phyloP scores from a whole-genome alignment of 2,797 vertebrate genomes.

The Cyclopterus lumpus region DNA sequence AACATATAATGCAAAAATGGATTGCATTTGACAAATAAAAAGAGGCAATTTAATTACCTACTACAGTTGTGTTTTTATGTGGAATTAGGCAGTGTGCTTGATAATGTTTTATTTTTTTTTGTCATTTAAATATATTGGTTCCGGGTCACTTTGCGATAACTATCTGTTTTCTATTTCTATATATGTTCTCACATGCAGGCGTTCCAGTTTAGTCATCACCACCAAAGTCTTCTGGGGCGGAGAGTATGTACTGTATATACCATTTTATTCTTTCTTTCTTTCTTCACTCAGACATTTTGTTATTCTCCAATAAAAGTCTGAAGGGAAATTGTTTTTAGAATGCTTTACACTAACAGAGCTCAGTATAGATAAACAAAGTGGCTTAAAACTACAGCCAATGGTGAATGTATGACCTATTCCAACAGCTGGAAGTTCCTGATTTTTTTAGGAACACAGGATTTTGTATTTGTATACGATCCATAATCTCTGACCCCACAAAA shows the following conservation, averaged over 20 bases:
- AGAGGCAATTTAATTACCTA: too few species aligned
- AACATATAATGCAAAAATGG: not conserved
- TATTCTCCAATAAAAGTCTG: not conserved
- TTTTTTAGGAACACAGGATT: too few species aligned
- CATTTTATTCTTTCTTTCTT: not conserved
- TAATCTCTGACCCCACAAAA: too few species aligned
- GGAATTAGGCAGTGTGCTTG: not conserved
- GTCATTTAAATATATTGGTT: not conserved
- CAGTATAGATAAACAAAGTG: not conserved
- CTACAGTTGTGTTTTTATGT: too few species aligned
- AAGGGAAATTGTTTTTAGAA: not conserved
- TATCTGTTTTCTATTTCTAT: not conserved
- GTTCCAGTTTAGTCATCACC: constrained; percentile 97
- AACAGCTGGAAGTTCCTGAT: not conserved
- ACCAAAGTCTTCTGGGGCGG: constrained; percentile 98
- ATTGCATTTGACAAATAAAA: not conserved
- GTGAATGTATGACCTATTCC: not conserved
- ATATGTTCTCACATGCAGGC: constrained; percentile 76
- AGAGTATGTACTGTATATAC: constrained; percentile 89
- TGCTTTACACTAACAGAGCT: not conserved
- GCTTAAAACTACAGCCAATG: not conserved
- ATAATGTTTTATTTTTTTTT: not conserved
- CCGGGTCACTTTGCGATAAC: not conserved
- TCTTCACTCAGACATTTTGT: not conserved
- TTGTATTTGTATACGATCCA: too few species aligned